Evolutionary conservation across 1,140 invertebrate species (phyloP), one percentile per base, ranked within the genome.

Genomic region (Tetragonula clypearis): DNA sequence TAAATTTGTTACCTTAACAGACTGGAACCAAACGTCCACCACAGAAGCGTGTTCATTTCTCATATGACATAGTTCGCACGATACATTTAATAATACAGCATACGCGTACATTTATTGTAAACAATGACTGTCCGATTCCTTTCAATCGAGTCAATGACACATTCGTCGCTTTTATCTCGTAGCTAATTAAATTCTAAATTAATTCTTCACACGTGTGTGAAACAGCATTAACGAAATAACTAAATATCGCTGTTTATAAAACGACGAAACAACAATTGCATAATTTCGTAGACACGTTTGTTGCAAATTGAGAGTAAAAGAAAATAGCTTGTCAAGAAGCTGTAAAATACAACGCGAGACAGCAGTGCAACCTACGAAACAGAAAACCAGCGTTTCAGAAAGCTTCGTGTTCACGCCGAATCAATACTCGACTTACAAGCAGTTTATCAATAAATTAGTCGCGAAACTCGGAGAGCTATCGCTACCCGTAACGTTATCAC

Each of bases 361-460:
- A 19, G 17, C 19, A 19, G 23, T 62, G 4, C 23, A 11, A 62
- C 5, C 23, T 62, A 62, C 3, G 12, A 62, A 62, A 4, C 23
- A 62, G 23, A 11, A 62, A 62, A 62, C 60, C 0, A 62, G n/a
- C 60, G n/a, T 23, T 23, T 62, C 23, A 62, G 60, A 62, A n/a
- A n/a, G 30, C 62, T 78, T 66, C 49, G 26, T 26, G n/a, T n/a
- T 55, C 62, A 17, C 53, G 11, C n/a, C 71, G 72, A 77, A 68
- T 77, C 74, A 19, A 76, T 77, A 74, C n/a, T 21, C 30, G 49
- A 11, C 30, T 17, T 26, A 15, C 9, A 72, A 80, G 35, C 26
- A 65, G 41, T 73, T 30, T 81, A 62, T 76, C 60, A 76, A 76
- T 76, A 66, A 68, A 68, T 82, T 55, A 82, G 23, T 26, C 35